Conservation (phyloP, 2,797 vertebrate genomes). For the Cyprinella venusta region DNA sequence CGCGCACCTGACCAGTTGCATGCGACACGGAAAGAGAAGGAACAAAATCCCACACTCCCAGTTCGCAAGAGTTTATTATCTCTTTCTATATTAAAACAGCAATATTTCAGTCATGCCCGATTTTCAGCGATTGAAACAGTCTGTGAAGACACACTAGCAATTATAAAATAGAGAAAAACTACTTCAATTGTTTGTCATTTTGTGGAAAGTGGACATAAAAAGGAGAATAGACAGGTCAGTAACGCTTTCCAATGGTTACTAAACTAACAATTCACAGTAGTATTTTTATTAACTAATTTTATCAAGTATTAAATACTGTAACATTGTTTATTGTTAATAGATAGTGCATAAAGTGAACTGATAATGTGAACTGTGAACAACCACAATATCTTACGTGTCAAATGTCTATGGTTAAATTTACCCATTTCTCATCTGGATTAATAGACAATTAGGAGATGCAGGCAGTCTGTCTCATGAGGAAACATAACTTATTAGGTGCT, state of each 20-base stretch:
- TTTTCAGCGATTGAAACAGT: background rate
- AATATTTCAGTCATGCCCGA: background rate
- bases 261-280: no score
- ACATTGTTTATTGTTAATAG: background rate
- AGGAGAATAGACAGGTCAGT: no score
- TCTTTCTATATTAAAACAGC: background rate
- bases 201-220: no score
- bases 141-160: no score
- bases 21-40: background rate
- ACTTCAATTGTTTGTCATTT: no score
- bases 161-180: no score
- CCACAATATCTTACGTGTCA: background rate
- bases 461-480: background rate
- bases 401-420: background rate
- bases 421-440: slow-evolving; percentile 66
- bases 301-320: background rate
- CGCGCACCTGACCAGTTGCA: background rate
- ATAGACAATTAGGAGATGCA: slow-evolving; percentile 63
- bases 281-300: background rate
- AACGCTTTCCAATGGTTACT: no score
- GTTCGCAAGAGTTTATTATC: background rate
- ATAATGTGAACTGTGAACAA: background rate
- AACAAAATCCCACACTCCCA: no score
- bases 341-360: background rate
- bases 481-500: background rate